phyloP scores from a whole-genome alignment of 2,797 vertebrate species.

The Forpus xanthops region DNA sequence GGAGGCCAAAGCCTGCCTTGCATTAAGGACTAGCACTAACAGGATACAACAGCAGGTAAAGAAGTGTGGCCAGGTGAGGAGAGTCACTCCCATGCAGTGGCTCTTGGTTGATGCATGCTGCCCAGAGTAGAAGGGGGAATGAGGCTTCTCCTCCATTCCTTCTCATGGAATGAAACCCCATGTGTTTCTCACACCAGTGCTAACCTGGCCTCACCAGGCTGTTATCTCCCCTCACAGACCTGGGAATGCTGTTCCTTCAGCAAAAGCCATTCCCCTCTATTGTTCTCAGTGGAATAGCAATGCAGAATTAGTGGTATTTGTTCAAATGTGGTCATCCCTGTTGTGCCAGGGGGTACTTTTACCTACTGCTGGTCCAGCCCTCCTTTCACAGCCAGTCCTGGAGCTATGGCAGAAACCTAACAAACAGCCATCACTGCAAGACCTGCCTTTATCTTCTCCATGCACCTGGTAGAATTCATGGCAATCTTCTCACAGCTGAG shows the following conservation, averaged over 20 bases:
- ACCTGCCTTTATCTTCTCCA: not conserved
- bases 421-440: not conserved
- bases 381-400: not conserved
- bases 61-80: not conserved
- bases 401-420: not conserved
- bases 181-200: fast-evolving
- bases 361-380: not conserved
- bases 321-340: not conserved
- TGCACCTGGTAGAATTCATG: not conserved
- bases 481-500: not conserved
- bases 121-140: not conserved
- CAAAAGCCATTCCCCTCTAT: not conserved
- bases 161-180: not conserved
- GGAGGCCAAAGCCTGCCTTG: not conserved
- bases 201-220: not conserved
- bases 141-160: not conserved
- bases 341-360: not conserved
- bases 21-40: not conserved
- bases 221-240: not conserved
- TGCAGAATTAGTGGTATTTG: not conserved
- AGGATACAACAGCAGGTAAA: not conserved
- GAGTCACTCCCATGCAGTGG: not conserved
- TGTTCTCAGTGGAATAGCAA: not conserved
- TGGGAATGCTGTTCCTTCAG: not conserved
- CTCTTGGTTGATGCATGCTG: not conserved